Evolutionary conservation across 2,113 vertebrate genomes (phyloP).

Genomic region (Patagioenas fasciata): DNA sequence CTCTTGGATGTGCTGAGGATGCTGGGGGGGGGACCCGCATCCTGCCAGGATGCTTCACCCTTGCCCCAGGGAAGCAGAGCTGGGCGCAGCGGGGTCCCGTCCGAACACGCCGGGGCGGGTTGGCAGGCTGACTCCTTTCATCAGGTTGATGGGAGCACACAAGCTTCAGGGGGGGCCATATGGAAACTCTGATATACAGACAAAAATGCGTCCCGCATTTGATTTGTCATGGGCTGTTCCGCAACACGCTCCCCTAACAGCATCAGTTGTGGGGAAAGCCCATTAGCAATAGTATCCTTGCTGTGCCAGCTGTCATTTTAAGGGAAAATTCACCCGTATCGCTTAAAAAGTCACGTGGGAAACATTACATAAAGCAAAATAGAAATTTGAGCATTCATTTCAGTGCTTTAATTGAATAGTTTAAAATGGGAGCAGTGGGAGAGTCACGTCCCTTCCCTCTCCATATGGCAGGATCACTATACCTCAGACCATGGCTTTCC

Average conservation of each 20-base stretch:
- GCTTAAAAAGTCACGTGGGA: background rate
- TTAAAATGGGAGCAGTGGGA: background rate
- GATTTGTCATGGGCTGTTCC: background rate
- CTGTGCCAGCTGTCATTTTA: background rate
- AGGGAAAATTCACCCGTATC: background rate
- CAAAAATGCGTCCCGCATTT: fast-evolving
- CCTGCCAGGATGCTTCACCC: fast-evolving
- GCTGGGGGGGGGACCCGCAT: too few relatives aligned
- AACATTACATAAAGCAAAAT: background rate
- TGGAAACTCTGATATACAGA: background rate
- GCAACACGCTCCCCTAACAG: background rate
- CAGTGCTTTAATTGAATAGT: background rate
- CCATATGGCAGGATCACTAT: fast-evolving
- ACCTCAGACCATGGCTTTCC: fast-evolving
- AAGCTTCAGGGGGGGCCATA: background rate
- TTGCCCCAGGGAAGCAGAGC: background rate
- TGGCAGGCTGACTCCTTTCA: background rate
- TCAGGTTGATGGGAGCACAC: background rate
- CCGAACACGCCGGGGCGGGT: background rate
- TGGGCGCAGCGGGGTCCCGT: fast-evolving
- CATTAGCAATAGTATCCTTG: background rate
- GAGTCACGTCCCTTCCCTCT: background rate
- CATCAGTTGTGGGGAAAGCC: background rate
- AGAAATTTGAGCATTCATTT: background rate
- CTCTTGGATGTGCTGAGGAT: fast-evolving